Percentiles rank a stretch among this genome's conserved stretches.
phyloP scores from a whole-genome alignment of 2,113 vertebrate species.

The Psittacus erithacus region DNA sequence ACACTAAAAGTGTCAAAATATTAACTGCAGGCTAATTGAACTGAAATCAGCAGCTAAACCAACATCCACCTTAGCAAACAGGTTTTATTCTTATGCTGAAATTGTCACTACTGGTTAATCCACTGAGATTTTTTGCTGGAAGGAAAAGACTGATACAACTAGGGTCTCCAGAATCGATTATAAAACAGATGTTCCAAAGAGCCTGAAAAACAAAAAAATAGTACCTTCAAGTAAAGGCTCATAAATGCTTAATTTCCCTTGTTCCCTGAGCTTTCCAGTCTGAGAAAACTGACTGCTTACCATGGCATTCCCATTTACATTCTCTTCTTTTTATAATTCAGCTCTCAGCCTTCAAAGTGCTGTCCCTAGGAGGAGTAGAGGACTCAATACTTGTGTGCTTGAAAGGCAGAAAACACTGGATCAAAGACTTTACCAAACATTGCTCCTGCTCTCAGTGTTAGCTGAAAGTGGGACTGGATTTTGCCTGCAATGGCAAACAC shows the following conservation, averaged over 20 bases:
- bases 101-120: neutral
- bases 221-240: neutral
- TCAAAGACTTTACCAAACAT: neutral
- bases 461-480: neutral
- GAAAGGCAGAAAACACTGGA: neutral
- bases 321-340: neutral
- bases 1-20: neutral
- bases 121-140: neutral
- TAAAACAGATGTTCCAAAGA: conserved; percentile 25
- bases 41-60: neutral
- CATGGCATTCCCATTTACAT: neutral
- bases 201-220: neutral
- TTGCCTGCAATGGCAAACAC: neutral
- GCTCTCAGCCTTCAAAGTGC: neutral
- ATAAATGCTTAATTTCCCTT: neutral
- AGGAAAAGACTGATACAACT: neutral
- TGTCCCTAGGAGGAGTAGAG: neutral
- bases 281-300: neutral
- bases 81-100: neutral
- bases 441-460: neutral
- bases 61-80: neutral
- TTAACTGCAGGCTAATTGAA: neutral
- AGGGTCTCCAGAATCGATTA: neutral
- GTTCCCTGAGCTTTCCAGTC: neutral
- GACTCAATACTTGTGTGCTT: neutral